phyloP scores from a whole-genome alignment of 1,140 invertebrate species.

The Drosophila teissieri region DNA sequence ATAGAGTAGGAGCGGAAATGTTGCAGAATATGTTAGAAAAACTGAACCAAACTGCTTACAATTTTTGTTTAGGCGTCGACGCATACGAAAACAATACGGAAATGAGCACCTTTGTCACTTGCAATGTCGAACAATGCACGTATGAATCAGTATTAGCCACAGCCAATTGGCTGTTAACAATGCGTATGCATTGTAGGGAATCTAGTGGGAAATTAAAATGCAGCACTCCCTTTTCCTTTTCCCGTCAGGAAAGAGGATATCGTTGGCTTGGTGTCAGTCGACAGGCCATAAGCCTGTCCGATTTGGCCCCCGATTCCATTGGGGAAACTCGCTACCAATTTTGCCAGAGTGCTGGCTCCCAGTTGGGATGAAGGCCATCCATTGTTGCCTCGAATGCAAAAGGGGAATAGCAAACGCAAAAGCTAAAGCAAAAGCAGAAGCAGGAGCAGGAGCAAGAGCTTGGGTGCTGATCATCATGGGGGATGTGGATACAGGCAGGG shows the following conservation, averaged over 20 bases:
- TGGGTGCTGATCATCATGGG: background rate
- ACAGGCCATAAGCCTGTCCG: background rate
- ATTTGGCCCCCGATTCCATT: background rate
- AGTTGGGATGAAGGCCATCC: background rate
- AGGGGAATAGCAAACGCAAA: background rate
- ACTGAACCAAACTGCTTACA: no score
- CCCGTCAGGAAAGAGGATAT: background rate
- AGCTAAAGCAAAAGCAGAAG: no score
- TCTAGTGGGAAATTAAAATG: slow-evolving; percentile 1
- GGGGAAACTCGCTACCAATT: no score
- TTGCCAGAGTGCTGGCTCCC: background rate
- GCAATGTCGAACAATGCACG: background rate
- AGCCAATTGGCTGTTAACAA: background rate
- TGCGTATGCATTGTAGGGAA: background rate
- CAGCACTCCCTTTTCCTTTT: no score
- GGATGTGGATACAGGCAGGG: slow-evolving; percentile 6
- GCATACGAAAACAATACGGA: no score
- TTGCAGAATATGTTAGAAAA: no score
- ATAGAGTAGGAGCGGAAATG: no score
- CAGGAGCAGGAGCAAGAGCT: background rate
- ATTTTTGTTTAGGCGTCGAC: no score
- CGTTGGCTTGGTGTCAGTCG: background rate
- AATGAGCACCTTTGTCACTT: no score
- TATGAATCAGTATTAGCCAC: slow-evolving; percentile 2
- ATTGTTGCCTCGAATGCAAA: slow-evolving; percentile 1